phyloP scores from a whole-genome alignment of 2,888 invertebrate genomes.

The Chaetoderma sp. region DNA sequence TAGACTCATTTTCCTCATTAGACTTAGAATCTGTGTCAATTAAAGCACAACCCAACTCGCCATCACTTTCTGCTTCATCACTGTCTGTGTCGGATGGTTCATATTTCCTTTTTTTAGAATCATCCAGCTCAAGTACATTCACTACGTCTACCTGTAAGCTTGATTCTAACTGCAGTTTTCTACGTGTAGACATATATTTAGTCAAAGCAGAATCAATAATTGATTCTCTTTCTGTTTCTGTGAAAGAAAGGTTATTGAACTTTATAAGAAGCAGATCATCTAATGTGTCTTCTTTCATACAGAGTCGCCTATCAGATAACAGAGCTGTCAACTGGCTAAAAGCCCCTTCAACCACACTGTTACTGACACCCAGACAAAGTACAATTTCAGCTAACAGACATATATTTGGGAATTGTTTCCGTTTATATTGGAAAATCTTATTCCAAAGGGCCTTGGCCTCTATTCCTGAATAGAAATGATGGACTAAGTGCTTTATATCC shows the following conservation, averaged over 20 bases:
- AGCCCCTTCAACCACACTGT: neutral
- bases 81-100: too few relatives aligned
- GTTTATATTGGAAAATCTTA: neutral
- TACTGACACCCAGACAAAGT: neutral
- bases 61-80: too few relatives aligned
- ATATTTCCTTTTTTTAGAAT: too few relatives aligned
- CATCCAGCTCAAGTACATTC: too few relatives aligned
- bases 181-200: neutral
- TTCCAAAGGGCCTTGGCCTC: neutral
- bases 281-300: neutral
- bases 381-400: neutral
- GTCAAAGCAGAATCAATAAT: neutral
- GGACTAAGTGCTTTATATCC: neutral
- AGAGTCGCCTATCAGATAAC: constrained; percentile 3
- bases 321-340: constrained; percentile 5
- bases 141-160: too few relatives aligned
- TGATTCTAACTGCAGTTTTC: neutral
- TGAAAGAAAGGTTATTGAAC: neutral
- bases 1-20: too few relatives aligned
- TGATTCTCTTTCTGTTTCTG: neutral
- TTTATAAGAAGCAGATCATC: constrained; percentile 5
- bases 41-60: too few relatives aligned
- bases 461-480: neutral
- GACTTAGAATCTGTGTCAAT: too few relatives aligned
- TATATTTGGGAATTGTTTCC: constrained; percentile 8